Conservation (phyloP, 1,140 invertebrate genomes). For the Mycetomoellerius zeteki region DNA sequence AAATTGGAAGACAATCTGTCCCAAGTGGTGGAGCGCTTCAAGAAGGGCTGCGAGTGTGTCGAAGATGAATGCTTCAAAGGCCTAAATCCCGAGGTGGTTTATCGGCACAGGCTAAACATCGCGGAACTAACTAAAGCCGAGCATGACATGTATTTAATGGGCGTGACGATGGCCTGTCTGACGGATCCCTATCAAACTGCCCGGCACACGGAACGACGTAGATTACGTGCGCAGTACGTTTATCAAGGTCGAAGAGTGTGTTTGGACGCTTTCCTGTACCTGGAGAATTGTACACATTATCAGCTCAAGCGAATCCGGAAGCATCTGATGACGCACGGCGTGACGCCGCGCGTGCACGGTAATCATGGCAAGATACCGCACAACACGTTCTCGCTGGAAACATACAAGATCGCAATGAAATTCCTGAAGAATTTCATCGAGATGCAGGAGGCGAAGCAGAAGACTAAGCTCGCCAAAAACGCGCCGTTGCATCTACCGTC, state of each 20-base stretch:
- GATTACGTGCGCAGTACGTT: slow-evolving; percentile 91
- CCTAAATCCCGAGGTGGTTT: slow-evolving; percentile 91
- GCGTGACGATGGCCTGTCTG: slow-evolving; percentile 93
- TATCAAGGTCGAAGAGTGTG: slow-evolving; percentile 92
- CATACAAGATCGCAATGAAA: slow-evolving; percentile 92
- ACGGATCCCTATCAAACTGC: slow-evolving; percentile 92
- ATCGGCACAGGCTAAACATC: slow-evolving; percentile 92
- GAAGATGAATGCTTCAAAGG: slow-evolving; percentile 92
- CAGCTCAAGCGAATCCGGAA: slow-evolving; percentile 93
- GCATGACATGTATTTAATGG: slow-evolving; percentile 92
- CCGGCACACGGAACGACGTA: slow-evolving; percentile 90
- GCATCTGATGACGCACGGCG: slow-evolving; percentile 92
- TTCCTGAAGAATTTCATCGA: slow-evolving; percentile 92
- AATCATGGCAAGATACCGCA: slow-evolving; percentile 94
- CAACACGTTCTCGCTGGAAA: slow-evolving; percentile 93
- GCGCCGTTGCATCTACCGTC: slow-evolving; percentile 89
- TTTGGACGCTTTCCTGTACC: slow-evolving; percentile 92
- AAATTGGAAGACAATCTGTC: slow-evolving; percentile 88
- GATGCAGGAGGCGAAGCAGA: slow-evolving; percentile 87
- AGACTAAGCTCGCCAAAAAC: slow-evolving; percentile 84
- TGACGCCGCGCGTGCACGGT: slow-evolving; percentile 92
- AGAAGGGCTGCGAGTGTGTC: slow-evolving; percentile 92
- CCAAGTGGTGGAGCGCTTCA: slow-evolving; percentile 91
- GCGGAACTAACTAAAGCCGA: slow-evolving; percentile 93
- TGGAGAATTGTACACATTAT: slow-evolving; percentile 94